phyloP scores from a whole-genome alignment of 2,113 vertebrate genomes.

The Cinclus mexicanus region DNA sequence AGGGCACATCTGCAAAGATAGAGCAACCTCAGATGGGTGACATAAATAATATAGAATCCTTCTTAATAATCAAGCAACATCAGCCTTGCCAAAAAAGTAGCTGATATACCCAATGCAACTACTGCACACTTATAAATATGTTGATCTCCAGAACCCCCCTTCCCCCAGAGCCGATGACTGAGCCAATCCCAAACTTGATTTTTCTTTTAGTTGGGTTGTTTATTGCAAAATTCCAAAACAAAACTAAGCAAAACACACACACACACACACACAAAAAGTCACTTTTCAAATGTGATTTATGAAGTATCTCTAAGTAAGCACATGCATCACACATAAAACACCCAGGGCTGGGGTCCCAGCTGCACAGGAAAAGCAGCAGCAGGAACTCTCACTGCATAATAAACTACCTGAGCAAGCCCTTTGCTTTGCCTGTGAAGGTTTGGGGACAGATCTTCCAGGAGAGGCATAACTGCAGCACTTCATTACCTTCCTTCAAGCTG shows the following conservation, averaged over 20 bases:
- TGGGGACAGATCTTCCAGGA: not conserved
- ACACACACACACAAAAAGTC: not conserved
- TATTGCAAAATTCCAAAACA: not conserved
- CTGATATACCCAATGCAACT: not conserved
- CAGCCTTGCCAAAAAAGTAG: slow-evolving; percentile 44
- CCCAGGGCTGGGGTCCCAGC: not conserved
- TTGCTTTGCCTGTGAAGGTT: not conserved
- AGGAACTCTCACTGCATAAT: slow-evolving; percentile 10
- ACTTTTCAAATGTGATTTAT: slow-evolving; percentile 43
- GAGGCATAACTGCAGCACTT: not conserved
- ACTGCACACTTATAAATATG: not conserved
- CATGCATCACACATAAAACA: not conserved
- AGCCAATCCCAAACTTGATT: not conserved
- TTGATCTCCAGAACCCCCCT: not conserved
- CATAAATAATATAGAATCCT: slow-evolving; percentile 30
- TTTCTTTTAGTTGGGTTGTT: not conserved
- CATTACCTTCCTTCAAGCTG: not conserved
- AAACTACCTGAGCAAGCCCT: slow-evolving; percentile 32
- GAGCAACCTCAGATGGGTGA: slow-evolving; percentile 19
- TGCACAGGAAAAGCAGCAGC: not conserved
- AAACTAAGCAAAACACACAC: not conserved
- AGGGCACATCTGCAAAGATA: slow-evolving; percentile 50
- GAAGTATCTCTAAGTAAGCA: not conserved
- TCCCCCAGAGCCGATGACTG: not conserved
- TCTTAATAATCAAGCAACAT: not conserved